phyloP scores from a whole-genome alignment of 2,888 invertebrate genomes.

The Ceratothoa steindachneri region DNA sequence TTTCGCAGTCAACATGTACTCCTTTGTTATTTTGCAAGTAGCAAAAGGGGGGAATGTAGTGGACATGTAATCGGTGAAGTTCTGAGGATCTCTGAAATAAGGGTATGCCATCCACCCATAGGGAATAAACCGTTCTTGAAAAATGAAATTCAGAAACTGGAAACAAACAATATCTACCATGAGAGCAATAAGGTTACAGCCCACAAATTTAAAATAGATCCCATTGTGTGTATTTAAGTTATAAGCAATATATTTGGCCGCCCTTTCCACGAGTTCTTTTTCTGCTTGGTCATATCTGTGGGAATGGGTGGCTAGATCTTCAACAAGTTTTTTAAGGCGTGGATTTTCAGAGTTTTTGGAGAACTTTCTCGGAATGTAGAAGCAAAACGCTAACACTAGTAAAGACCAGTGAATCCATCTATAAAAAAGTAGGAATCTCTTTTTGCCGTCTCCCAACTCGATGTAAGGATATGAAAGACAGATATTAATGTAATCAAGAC shows the following conservation, averaged over 20 bases:
- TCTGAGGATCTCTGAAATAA: constrained; percentile 39
- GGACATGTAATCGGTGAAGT: constrained; percentile 47
- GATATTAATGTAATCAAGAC: constrained; percentile 47
- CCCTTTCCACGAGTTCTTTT: constrained; percentile 42
- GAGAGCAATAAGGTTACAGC: constrained; percentile 41
- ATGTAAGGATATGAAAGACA: constrained; percentile 46
- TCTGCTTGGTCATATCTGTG: constrained; percentile 45
- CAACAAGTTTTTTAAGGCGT: constrained; percentile 44
- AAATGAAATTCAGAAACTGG: constrained; percentile 41
- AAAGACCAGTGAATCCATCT: constrained; percentile 47
- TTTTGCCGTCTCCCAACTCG: constrained; percentile 26
- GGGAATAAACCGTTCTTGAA: constrained; percentile 42
- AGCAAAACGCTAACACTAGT: constrained; percentile 45
- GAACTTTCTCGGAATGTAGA: constrained; percentile 46
- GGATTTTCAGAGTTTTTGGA: constrained; percentile 47
- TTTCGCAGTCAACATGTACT: constrained; percentile 33
- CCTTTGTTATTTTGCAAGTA: constrained; percentile 35
- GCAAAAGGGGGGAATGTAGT: constrained; percentile 46
- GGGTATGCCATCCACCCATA: constrained; percentile 47
- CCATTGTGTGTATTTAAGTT: constrained; percentile 47
- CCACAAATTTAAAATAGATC: constrained; percentile 44
- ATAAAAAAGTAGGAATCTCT: constrained; percentile 45
- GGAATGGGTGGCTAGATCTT: constrained; percentile 42
- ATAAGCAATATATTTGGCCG: constrained; percentile 40
- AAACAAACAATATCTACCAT: constrained; percentile 44